These are phyloP conservation scores for Huso huso DNA, from an alignment of 2,797 vertebrate species.

Conservation along the genomic window DNA sequence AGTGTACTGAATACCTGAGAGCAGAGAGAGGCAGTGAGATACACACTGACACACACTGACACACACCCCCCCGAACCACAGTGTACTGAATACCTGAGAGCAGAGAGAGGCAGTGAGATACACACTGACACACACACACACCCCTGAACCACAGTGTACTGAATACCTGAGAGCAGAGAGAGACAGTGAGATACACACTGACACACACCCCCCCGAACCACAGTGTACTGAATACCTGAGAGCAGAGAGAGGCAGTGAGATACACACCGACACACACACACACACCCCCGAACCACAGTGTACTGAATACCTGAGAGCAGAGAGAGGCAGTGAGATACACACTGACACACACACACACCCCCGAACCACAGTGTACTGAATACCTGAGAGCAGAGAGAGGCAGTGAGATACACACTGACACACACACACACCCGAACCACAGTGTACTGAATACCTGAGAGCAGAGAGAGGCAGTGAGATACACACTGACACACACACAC, in stretches of 20 bases:
- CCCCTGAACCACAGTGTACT: constrained; percentile 77
- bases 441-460: too few species aligned
- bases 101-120: too few species aligned
- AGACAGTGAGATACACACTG: too few species aligned
- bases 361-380: too few species aligned
- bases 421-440: background rate
- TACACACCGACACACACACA: background rate
- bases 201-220: too few species aligned
- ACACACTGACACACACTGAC: too few species aligned
- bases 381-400: background rate
- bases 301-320: background rate
- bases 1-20: constrained; percentile 81
- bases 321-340: background rate
- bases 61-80: constrained; percentile 57
- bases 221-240: too few species aligned
- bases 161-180: constrained; percentile 62
- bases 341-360: background rate
- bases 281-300: too few species aligned
- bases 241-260: background rate
- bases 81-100: constrained; percentile 81
- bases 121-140: too few species aligned
- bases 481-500: background rate
- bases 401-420: background rate
- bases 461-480: background rate
- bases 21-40: too few species aligned